Base-by-base conservation (phyloP, 1,140 invertebrate genomes). In the Micrasema longulum region DNA sequence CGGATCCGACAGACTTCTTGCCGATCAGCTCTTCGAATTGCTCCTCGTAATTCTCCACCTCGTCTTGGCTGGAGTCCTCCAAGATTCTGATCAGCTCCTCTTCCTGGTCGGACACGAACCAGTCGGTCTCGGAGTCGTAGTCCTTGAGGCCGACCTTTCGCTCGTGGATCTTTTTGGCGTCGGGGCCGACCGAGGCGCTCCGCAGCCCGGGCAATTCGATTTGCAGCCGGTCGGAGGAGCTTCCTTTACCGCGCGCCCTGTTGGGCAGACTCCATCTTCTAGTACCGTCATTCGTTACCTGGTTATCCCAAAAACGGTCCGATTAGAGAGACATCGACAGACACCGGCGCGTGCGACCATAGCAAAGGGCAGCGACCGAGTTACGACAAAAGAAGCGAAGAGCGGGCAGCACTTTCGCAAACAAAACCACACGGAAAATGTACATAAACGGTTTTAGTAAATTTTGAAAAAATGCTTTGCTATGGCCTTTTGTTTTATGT, bases 71-170 rank as follows among this genome's bases (percentile, higher is more conserved):
- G 16, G 83, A 85, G 76, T 85, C 84, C 76, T 85, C 84, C 36
- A 85, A 67, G 16, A 85, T 81, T 77, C 90, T 90, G 77, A 93
- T 87, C 60, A 94, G 85, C 83, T 93, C 92, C 75, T 93, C 92
- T 81, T 94, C 92, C 83, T 93, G 91, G 82, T 93, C 91, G 35
- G 92, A 93, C 76, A 91, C 88, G 82, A 91, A 89, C 87, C 92
- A 90, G 80, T 93, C 91, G 20, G 88, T 90, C 80, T 92, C 90
- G 26, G 90, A 91, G 79, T 89, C 90, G 64, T 79, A 82, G 0
- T 76, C 74, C 1, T 65, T 71, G 22, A 81, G 80, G 75, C 83
- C 83, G n/a, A 26, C 10, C n/a, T 60, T 60, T 22, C 47, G 35
- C 11, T 52, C 14, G 14, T 41, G 23, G 72, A 82, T 50, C 38